Evolutionary conservation across 2,888 invertebrate species (phyloP).

Genomic region (Drosophila prolongata): DNA sequence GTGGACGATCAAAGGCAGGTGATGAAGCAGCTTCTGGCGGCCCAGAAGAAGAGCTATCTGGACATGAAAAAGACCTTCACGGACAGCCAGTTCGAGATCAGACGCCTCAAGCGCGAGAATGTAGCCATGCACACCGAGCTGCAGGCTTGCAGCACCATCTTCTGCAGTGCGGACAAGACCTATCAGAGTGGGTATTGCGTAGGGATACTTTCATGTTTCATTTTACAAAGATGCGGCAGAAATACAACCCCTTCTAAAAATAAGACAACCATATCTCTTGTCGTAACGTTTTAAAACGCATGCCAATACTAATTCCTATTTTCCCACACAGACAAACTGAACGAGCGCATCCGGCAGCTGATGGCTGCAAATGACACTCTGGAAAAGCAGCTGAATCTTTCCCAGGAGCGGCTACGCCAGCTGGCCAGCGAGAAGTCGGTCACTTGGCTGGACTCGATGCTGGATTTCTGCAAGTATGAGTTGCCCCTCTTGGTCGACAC

Average conservation of each 20-base stretch:
- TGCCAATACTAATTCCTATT: too few species aligned
- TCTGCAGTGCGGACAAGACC: conserved; percentile 82
- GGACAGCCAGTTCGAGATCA: conserved; percentile 83
- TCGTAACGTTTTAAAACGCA: too few species aligned
- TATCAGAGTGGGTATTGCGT: conserved; percentile 76
- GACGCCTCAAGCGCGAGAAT: conserved; percentile 83
- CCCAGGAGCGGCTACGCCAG: conserved; percentile 78
- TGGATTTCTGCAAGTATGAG: conserved; percentile 84
- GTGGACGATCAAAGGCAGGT: conserved; percentile 88
- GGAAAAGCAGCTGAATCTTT: conserved; percentile 75
- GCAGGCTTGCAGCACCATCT: conserved; percentile 82
- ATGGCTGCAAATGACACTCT: conserved; percentile 79
- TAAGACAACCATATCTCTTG: too few species aligned
- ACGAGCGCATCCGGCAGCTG: conserved; percentile 79
- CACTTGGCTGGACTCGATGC: conserved; percentile 83
- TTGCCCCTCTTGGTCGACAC: conserved; percentile 55
- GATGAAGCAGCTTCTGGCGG: conserved; percentile 86
- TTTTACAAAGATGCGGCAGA: too few species aligned
- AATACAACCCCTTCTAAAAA: too few species aligned
- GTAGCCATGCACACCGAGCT: conserved; percentile 83
- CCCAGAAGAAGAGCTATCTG: conserved; percentile 87
- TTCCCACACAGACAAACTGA: conserved; percentile 75
- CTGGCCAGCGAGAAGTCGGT: conserved; percentile 81
- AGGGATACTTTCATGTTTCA: too few species aligned
- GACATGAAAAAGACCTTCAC: conserved; percentile 84